These are phyloP conservation scores for Girardinichthys multiradiatus DNA, from an alignment of 2,113 vertebrate species.

Conservation along the genomic window DNA sequence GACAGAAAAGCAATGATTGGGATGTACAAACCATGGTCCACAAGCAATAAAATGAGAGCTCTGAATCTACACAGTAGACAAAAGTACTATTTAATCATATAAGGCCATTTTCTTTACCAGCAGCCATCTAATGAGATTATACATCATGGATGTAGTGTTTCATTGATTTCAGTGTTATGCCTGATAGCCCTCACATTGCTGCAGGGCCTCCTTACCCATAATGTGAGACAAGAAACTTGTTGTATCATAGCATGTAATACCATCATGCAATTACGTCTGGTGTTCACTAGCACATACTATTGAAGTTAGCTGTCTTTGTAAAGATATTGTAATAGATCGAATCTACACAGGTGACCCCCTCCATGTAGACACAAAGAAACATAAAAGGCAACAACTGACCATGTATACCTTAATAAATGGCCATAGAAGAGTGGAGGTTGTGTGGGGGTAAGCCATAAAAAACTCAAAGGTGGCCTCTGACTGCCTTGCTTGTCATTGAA, in stretches of 20 bases:
- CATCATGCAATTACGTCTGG: conserved; percentile 17
- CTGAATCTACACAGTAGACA: conserved; percentile 40
- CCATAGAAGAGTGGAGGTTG: not conserved
- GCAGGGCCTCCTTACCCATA: conserved; percentile 37
- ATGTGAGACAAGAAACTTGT: conserved; percentile 44
- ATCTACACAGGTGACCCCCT: conserved; percentile 30
- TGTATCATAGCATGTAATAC: conserved; percentile 32
- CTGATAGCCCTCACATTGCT: conserved; percentile 48
- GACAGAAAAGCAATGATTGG: conserved; percentile 22
- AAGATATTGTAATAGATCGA: conserved; percentile 39
- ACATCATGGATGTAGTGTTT: conserved; percentile 56
- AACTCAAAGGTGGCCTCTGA: conserved; percentile 34
- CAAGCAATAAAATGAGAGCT: conserved; percentile 48
- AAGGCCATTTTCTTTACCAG: conserved; percentile 41
- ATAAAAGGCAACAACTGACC: conserved; percentile 17
- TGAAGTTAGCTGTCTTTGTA: conserved; percentile 46
- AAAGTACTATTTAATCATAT: conserved; percentile 50
- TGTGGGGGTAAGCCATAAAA: conserved; percentile 33
- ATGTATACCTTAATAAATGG: conserved; percentile 38
- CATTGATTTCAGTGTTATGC: conserved; percentile 62
- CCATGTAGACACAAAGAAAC: conserved; percentile 10
- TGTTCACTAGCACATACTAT: conserved; percentile 14
- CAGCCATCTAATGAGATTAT: conserved; percentile 61
- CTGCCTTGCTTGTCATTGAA: conserved; percentile 23
- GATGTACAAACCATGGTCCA: conserved; percentile 37